These are phyloP conservation scores for Hyperoodon ampullatus DNA, from an alignment of 2,113 vertebrate species.

Conservation along the genomic window DNA sequence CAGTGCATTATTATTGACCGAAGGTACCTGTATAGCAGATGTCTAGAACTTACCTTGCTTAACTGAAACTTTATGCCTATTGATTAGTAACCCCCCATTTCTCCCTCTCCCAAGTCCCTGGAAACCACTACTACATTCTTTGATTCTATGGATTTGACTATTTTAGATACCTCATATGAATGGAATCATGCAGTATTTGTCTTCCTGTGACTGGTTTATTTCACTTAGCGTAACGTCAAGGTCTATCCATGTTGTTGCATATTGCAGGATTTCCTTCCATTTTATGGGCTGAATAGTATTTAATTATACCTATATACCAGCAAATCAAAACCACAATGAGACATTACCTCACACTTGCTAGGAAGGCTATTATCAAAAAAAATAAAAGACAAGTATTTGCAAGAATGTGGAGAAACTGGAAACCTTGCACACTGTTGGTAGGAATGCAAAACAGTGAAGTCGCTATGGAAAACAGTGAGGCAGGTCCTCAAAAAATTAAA, in stretches of 20 bases:
- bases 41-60: background rate
- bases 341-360: background rate
- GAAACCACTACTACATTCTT: background rate
- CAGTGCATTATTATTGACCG: background rate
- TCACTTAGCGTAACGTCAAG: background rate
- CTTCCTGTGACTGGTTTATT: background rate
- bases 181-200: background rate
- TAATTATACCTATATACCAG: background rate
- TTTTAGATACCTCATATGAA: background rate
- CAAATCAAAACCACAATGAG: background rate
- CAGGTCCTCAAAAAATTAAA: background rate
- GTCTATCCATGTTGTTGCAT: background rate
- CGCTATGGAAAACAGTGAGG: background rate
- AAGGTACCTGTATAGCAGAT: background rate
- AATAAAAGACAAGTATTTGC: background rate
- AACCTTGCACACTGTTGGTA: background rate
- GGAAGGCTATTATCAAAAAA: background rate
- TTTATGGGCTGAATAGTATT: background rate
- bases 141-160: background rate
- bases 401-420: background rate
- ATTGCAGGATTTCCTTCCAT: background rate
- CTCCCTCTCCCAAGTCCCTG: background rate
- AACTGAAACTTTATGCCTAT: background rate
- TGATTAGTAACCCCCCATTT: background rate
- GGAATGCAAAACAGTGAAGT: background rate